Conservation (phyloP, 2,113 vertebrate genomes). For the Cheirogaleus medius region DNA sequence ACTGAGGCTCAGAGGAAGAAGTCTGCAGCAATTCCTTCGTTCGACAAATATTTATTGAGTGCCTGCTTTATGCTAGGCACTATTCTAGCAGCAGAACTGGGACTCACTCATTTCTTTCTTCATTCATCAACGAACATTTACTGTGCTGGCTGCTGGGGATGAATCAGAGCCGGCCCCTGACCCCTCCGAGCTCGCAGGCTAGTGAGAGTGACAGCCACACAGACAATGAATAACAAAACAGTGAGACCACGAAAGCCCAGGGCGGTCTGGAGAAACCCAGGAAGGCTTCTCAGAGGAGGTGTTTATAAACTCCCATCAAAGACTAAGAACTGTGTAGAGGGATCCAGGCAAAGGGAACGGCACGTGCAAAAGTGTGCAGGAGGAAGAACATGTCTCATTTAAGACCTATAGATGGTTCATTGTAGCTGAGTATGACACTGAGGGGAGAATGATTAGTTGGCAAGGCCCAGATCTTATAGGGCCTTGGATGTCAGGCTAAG, state of each 20-base stretch:
- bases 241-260: neutral
- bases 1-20: constrained; percentile 1
- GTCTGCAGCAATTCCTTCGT: neutral
- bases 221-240: neutral
- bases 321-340: neutral
- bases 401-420: neutral
- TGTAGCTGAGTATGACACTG: neutral
- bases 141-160: neutral
- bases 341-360: neutral
- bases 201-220: neutral
- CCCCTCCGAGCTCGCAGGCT: neutral
- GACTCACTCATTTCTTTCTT: neutral
- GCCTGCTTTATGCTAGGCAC: neutral
- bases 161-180: neutral
- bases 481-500: neutral
- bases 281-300: neutral
- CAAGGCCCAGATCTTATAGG: neutral
- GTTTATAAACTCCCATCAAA: neutral
- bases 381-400: neutral
- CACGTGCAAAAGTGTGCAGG: neutral
- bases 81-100: neutral
- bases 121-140: neutral
- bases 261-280: neutral
- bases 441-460: neutral
- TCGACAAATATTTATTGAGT: neutral